Conservation (phyloP, 1,140 invertebrate species). For the Neodiprion virginianus region DNA sequence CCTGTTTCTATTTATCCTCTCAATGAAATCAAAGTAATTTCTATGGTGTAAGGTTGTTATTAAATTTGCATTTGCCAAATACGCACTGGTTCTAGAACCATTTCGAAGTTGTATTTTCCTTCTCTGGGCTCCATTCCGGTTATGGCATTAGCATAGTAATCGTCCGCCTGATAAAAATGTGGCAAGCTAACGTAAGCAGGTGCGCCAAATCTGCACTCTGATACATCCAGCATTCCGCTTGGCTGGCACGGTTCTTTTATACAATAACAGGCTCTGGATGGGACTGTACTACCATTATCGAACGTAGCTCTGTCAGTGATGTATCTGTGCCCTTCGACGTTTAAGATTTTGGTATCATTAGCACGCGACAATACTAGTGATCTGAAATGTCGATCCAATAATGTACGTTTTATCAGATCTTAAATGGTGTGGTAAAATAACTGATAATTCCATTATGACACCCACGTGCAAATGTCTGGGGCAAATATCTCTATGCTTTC, state of each 20-base stretch:
- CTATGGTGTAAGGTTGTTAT: no score
- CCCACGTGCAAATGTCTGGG: conserved; percentile 74
- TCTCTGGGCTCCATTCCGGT: conserved; percentile 74
- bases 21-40: no score
- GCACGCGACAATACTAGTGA: conserved; percentile 52
- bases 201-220: conserved; percentile 73
- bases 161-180: conserved; percentile 85
- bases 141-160: conserved; percentile 68
- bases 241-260: conserved; percentile 51
- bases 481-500: conserved; percentile 69
- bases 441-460: conserved; percentile 15
- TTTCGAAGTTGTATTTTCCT: conserved; percentile 71
- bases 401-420: neutral
- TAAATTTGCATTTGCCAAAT: no score
- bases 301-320: conserved; percentile 67
- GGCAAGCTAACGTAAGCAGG: conserved; percentile 86
- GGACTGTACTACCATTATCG: conserved; percentile 73
- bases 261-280: conserved; percentile 66
- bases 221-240: conserved; percentile 72
- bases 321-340: conserved; percentile 68
- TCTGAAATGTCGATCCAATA: conserved; percentile 36
- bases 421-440: neutral
- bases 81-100: conserved; percentile 76
- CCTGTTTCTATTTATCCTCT: no score
- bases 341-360: conserved; percentile 50